A percentile compares a stretch with the other conserved stretches of the same genome.
Conservation (phyloP, 2,113 vertebrate genomes). For the Pangasianodon gigas region DNA sequence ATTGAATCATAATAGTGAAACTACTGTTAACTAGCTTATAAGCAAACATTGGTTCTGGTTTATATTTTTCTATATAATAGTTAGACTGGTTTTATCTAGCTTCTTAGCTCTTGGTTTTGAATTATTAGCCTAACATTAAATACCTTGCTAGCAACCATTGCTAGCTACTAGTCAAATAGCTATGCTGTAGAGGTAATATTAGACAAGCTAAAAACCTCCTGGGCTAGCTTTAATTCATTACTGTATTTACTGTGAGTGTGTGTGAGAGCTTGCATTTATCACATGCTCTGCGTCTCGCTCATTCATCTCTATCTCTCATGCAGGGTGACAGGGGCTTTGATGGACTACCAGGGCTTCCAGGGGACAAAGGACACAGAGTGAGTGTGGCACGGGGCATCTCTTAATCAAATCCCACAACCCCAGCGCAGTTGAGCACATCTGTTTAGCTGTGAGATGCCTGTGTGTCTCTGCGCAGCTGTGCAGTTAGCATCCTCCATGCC, state of each 20-base stretch:
- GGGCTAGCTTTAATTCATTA: background rate
- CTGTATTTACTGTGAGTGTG: slow-evolving; percentile 20
- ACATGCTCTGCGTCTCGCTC: slow-evolving; percentile 17
- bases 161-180: background rate
- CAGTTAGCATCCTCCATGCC: background rate
- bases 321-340: slow-evolving; percentile 92
- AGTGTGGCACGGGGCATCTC: slow-evolving; percentile 52
- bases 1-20: background rate
- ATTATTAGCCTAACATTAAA: background rate
- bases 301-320: slow-evolving; percentile 58
- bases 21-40: background rate
- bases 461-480: background rate
- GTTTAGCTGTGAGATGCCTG: slow-evolving; percentile 16
- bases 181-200: background rate
- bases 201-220: background rate
- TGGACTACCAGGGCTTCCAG: slow-evolving; percentile 86
- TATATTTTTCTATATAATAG: background rate
- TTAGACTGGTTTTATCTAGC: background rate
- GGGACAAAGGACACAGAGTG: slow-evolving; percentile 85
- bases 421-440: slow-evolving; percentile 29
- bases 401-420: slow-evolving; percentile 46
- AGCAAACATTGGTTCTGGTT: background rate
- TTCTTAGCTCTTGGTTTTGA: background rate
- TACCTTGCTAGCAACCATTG: background rate
- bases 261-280: slow-evolving; percentile 41